A percentile compares a stretch with the other conserved stretches of the same genome.
Evolutionary conservation across 2,797 vertebrate genomes (phyloP).

Genomic region (Aphelocoma californica): DNA sequence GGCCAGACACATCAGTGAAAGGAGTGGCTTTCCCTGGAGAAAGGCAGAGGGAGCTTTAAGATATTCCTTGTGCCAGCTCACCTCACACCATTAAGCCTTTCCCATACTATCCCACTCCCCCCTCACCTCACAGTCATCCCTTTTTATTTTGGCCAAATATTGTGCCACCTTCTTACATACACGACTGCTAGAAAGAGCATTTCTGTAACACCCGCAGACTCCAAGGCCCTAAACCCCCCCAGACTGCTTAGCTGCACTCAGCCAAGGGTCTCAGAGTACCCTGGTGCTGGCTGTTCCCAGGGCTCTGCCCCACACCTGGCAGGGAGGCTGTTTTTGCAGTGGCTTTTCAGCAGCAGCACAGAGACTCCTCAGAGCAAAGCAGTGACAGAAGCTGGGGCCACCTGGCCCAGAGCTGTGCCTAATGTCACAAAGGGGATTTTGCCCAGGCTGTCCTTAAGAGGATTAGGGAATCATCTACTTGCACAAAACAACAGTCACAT

Average conservation of each 20-base stretch:
- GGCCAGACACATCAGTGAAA: background rate
- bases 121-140: background rate
- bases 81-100: background rate
- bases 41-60: background rate
- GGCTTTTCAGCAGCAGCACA: background rate
- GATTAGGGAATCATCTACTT: slow-evolving; percentile 51
- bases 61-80: background rate
- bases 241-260: background rate
- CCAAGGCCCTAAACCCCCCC: background rate
- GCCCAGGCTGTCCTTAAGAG: slow-evolving; percentile 45
- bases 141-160: background rate
- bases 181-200: background rate
- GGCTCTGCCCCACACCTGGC: slow-evolving; percentile 16
- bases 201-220: background rate
- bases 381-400: slow-evolving; percentile 38
- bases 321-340: background rate
- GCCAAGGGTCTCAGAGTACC: background rate
- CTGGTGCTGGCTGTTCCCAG: background rate
- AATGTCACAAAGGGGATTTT: slow-evolving; percentile 62
- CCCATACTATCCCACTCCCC: rapidly evolving
- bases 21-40: background rate
- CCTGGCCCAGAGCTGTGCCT: slow-evolving; percentile 31
- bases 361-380: background rate
- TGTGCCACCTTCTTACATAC: background rate
- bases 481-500: slow-evolving; percentile 38